Evolutionary conservation across 1,140 invertebrate species (phyloP).

Genomic region (Aleiodes sp.): DNA sequence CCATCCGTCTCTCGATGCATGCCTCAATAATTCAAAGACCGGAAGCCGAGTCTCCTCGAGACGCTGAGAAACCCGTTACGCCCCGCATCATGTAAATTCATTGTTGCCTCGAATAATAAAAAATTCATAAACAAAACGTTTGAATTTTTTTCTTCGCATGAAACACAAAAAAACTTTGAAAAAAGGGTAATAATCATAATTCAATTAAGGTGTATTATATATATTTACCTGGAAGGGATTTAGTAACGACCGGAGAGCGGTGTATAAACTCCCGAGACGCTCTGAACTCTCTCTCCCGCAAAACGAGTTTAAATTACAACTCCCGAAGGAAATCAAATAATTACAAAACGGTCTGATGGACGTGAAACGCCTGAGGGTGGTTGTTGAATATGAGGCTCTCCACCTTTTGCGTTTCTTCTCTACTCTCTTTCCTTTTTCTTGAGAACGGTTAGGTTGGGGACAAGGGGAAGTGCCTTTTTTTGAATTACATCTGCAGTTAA

Average conservation of each 20-base stretch:
- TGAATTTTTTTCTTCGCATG: background rate
- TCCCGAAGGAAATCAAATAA: constrained; percentile 18
- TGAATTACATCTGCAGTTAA: background rate
- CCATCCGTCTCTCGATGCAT: no score
- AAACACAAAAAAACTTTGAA: background rate
- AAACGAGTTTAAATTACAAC: constrained; percentile 20
- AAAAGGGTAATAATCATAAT: background rate
- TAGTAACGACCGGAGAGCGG: background rate
- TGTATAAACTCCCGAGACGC: background rate
- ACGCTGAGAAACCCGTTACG: no score
- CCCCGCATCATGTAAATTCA: no score
- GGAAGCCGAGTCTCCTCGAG: no score
- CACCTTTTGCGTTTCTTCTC: background rate
- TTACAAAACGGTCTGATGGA: constrained; percentile 20
- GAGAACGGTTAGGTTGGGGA: background rate
- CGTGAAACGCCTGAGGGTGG: background rate
- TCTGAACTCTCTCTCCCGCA: background rate
- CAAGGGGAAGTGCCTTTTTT: background rate
- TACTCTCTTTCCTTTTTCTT: background rate
- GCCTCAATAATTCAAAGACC: no score
- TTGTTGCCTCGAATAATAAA: background rate
- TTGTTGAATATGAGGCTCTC: background rate
- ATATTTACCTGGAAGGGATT: background rate
- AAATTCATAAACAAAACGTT: background rate
- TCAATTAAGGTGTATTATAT: background rate